Percentiles rank a stretch among this genome's conserved stretches.
These are phyloP conservation scores for Ciona savignyi DNA, from an alignment of 23 tunicate species.

Conservation along the genomic window DNA sequence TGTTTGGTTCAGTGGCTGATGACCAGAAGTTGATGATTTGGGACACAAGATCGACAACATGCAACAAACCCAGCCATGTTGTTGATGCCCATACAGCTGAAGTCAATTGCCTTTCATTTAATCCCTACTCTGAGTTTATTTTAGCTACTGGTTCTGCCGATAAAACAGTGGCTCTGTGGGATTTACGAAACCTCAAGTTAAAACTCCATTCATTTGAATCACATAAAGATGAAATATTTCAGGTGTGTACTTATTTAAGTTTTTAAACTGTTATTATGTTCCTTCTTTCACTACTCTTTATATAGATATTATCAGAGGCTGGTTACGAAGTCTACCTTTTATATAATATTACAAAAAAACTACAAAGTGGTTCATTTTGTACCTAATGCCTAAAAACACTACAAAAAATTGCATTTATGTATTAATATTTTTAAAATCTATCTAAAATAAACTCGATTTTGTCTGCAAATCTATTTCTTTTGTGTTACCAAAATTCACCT, in stretches of 20 bases:
- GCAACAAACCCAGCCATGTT: constrained; percentile 61
- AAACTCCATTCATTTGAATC: constrained; percentile 76
- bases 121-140: constrained; percentile 80
- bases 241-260: too few relatives aligned
- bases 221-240: constrained; percentile 93
- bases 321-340: too few relatives aligned
- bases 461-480: too few relatives aligned
- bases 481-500: background rate
- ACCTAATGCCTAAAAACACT: too few relatives aligned
- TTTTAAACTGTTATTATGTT: too few relatives aligned
- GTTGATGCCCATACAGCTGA: constrained; percentile 82
- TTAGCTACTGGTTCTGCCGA: constrained; percentile 89
- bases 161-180: constrained; percentile 91
- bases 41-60: constrained; percentile 67
- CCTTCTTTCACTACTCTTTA: too few relatives aligned
- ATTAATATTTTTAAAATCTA: too few relatives aligned
- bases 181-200: constrained; percentile 57
- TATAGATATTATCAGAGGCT: too few relatives aligned
- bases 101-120: constrained; percentile 91
- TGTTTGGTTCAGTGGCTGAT: constrained; percentile 91
- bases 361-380: too few relatives aligned
- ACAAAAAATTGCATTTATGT: too few relatives aligned
- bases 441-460: too few relatives aligned
- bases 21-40: constrained; percentile 85
- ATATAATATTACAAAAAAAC: too few relatives aligned